Percentiles rank a stretch among this genome's conserved stretches.
Evolutionary conservation across 2,113 vertebrate genomes (phyloP).

Genomic region (Elgaria multicarinata): DNA sequence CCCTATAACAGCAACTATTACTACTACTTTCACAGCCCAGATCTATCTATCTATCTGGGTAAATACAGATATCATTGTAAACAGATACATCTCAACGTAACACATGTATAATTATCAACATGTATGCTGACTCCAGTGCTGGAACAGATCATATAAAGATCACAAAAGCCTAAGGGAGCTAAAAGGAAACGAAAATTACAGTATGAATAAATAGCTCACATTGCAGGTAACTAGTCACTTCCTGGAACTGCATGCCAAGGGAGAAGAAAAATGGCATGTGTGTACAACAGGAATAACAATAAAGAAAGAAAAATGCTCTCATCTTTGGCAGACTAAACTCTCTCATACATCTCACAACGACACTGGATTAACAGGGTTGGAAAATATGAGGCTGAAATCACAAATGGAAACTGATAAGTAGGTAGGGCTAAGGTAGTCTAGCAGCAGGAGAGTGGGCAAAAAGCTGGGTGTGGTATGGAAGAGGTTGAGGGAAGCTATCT

Average conservation of each 20-base stretch:
- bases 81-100: constrained; percentile 34
- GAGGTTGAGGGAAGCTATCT: constrained; percentile 51
- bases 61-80: constrained; percentile 15
- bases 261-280: constrained; percentile 50
- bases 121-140: constrained; percentile 28
- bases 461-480: constrained; percentile 38
- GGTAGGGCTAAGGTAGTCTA: constrained; percentile 19
- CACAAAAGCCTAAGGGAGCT: constrained; percentile 51
- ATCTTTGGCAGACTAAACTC: constrained; percentile 29
- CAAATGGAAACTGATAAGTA: not conserved
- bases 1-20: not conserved
- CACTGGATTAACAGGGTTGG: not conserved
- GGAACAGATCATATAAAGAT: constrained; percentile 47
- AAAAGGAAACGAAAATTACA: constrained; percentile 49
- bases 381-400: constrained; percentile 39
- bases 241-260: constrained; percentile 19
- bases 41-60: constrained; percentile 3
- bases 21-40: not conserved
- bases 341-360: not conserved
- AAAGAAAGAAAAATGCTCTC: constrained; percentile 50
- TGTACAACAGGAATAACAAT: constrained; percentile 34
- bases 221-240: constrained; percentile 17
- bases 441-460: constrained; percentile 49
- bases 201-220: constrained; percentile 38
- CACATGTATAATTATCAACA: constrained; percentile 31